A percentile compares a stretch with the other conserved stretches of the same genome.
Conservation (phyloP, 92 coral and sea anemone genomes). For the Scolanthus callimorphus region DNA sequence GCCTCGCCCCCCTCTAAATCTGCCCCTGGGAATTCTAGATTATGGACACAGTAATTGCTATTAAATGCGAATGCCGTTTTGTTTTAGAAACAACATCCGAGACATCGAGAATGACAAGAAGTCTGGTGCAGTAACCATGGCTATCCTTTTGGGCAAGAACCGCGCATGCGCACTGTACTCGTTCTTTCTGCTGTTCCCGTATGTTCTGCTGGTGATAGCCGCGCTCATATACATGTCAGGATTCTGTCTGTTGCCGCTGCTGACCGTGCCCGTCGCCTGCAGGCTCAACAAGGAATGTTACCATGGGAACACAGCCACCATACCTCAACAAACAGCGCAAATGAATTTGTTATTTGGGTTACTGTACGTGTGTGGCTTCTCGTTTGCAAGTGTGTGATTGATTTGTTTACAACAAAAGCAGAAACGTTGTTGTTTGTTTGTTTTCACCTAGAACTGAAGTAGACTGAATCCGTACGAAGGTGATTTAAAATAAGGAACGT, state of each 20-base stretch:
- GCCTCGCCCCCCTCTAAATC: too few species aligned
- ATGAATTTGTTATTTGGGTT: slow-evolving; percentile 58
- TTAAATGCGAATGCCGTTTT: too few species aligned
- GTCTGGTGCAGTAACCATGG: slow-evolving; percentile 67
- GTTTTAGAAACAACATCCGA: slow-evolving; percentile 73
- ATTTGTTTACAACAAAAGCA: too few species aligned
- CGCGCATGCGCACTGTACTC: slow-evolving; percentile 50
- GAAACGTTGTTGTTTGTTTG: too few species aligned
- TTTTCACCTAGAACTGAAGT: too few species aligned
- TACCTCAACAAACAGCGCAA: slow-evolving; percentile 71
- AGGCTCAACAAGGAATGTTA: slow-evolving; percentile 43
- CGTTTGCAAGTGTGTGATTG: too few species aligned
- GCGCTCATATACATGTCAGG: slow-evolving; percentile 31
- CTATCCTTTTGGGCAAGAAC: slow-evolving; percentile 58
- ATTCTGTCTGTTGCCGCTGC: slow-evolving; percentile 46
- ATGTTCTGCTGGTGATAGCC: slow-evolving; percentile 25
- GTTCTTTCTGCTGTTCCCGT: slow-evolving; percentile 49
- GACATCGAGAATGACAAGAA: slow-evolving; percentile 65
- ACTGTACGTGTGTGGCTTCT: slow-evolving; percentile 35
- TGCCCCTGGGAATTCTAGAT: too few species aligned
- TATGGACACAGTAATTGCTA: too few species aligned
- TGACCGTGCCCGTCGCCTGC: slow-evolving; percentile 53
- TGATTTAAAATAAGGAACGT: too few species aligned
- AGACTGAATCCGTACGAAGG: too few species aligned
- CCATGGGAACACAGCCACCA: slow-evolving; percentile 45